Evolutionary conservation across 2,797 vertebrate species (phyloP), one percentile per base, ranked within the genome.

Genomic region (Poecile montanus): DNA sequence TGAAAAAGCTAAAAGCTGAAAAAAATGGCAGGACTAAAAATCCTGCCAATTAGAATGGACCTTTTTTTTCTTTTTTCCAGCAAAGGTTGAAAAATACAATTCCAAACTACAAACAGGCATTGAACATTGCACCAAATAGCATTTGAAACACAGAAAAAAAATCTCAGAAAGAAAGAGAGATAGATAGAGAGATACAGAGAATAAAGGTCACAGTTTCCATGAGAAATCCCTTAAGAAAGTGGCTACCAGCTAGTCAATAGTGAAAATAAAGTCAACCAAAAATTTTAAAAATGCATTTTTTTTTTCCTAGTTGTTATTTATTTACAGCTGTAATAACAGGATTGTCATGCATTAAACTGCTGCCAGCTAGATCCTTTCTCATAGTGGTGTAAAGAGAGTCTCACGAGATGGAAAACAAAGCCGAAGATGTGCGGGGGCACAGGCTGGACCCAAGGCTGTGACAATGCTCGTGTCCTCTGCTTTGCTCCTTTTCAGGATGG

Each of bases 261-360:
- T 73, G 92, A 94, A 95, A 95, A 94, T 29, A 89, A 94, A 90
- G 25, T 87, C 50, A 93, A 95, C 40, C 86, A 94, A 95, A 94
- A 95, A 16, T 0, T 47, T 26, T 3, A 18, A 91, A 97, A 96
- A 77, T 89, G 77, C 62, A 25, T 27, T 91, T 95, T 72, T 93
- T 72, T 93, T 73, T 16, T 3, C 65, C 86, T 95, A 94, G 91
- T 97, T 94, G 92, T 96, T 88, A 92, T 71, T 95, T 97, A 97
- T 97, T 93, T 97, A 98, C 95, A 98, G 94, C 94, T 92, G 96
- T 94, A 97, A 74, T 96, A 96, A 92, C 66, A 98, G 98, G 98
- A 99, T 98, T 98, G 98, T 98, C 98, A 98, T 98, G 98, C 98
- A 97, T 98, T 98, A 97, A 98, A 97, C 97, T 97, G 97, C 96